Percentiles rank a stretch among this genome's conserved stretches.
Evolutionary conservation across 2,797 vertebrate genomes (phyloP).

Genomic region (Oryzias dopingdopingensis): DNA sequence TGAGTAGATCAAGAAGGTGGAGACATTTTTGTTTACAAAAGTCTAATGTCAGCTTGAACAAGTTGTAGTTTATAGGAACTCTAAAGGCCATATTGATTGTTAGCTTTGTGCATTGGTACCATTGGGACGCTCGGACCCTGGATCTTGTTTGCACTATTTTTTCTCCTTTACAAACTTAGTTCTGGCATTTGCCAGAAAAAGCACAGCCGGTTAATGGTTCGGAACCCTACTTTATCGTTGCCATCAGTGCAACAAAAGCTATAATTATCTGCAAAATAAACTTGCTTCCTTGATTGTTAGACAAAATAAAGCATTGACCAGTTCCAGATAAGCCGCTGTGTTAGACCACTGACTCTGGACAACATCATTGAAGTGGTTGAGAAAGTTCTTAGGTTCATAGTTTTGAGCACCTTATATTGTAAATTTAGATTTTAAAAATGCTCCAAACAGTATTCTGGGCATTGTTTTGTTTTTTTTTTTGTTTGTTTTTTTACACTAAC

Average conservation of each 20-base stretch:
- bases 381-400: conserved; percentile 24
- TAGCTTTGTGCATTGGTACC: conserved; percentile 12
- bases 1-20: conserved; percentile 37
- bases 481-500: conserved; percentile 1
- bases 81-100: conserved; percentile 3
- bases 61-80: conserved; percentile 7
- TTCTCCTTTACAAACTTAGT: conserved; percentile 30
- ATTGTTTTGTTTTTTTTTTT: conserved; percentile 34
- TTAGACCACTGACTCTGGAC: conserved; percentile 39
- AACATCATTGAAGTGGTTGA: conserved; percentile 29
- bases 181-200: conserved; percentile 68
- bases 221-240: conserved; percentile 73
- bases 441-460: conserved; percentile 67
- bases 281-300: conserved; percentile 72
- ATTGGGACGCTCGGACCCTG: conserved; percentile 9
- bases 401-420: conserved; percentile 51
- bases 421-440: conserved; percentile 38
- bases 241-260: conserved; percentile 75
- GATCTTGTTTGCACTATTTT: conserved; percentile 29
- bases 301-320: conserved; percentile 77
- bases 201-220: conserved; percentile 69
- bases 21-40: conserved; percentile 20
- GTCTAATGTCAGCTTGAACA: conserved; percentile 17
- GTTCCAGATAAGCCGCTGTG: conserved; percentile 70
- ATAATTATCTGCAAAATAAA: conserved; percentile 78